Percentiles rank a stretch among this genome's conserved stretches.
These are phyloP conservation scores for Notiomystis cincta DNA, from an alignment of 2,113 vertebrate species.

Conservation along the genomic window DNA sequence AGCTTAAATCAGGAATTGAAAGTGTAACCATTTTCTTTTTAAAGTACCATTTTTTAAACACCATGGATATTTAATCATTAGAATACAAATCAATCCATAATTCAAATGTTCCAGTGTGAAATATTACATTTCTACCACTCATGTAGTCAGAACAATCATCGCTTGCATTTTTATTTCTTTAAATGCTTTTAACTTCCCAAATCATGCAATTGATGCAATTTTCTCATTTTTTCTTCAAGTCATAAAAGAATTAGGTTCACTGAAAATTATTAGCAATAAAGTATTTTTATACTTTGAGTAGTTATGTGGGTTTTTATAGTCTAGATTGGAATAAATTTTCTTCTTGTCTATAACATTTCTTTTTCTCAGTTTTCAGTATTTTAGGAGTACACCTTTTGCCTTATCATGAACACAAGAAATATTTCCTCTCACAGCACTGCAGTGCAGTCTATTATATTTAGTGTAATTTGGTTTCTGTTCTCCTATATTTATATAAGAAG, in stretches of 20 bases:
- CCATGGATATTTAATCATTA: not conserved
- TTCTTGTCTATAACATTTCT: not conserved
- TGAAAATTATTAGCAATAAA: not conserved
- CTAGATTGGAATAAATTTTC: not conserved
- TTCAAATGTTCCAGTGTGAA: not conserved
- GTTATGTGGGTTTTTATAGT: not conserved
- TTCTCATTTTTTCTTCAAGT: not conserved
- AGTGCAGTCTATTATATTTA: not conserved
- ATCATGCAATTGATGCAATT: not conserved
- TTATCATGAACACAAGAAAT: not conserved
- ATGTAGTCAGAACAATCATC: not conserved
- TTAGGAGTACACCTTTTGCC: not conserved
- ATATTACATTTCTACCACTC: not conserved
- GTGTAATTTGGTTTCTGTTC: not conserved
- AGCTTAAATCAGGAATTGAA: not conserved
- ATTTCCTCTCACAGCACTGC: not conserved
- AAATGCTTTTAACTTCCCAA: not conserved
- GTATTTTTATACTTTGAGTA: not conserved
- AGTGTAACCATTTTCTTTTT: not conserved
- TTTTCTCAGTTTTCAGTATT: not conserved
- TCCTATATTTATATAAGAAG: slow-evolving; percentile 6
- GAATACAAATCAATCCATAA: not conserved
- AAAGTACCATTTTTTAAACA: not conserved
- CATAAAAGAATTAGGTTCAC: not conserved
- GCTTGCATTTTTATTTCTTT: not conserved